Conservation (phyloP, 2,113 vertebrate species). For the Melanostigma gelatinosum region DNA sequence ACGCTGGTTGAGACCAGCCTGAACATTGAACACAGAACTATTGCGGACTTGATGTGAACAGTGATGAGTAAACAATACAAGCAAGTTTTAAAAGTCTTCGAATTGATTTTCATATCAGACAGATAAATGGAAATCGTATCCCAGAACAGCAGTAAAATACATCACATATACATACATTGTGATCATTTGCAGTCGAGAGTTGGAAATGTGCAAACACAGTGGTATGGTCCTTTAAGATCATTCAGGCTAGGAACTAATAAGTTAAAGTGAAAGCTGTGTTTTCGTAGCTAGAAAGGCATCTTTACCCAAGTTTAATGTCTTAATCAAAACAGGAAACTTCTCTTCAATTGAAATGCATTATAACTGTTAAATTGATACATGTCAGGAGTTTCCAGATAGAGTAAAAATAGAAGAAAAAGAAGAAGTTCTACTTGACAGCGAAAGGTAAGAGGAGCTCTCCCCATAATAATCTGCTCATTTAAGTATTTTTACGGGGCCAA, state of each 20-base stretch:
- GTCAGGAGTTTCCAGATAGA: not conserved
- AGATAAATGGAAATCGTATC: not conserved
- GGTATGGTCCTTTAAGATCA: not conserved
- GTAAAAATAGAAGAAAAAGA: slow-evolving; percentile 2
- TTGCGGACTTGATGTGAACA: not conserved
- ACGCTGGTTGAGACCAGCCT: not conserved
- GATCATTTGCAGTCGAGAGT: not conserved
- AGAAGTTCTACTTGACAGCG: not conserved
- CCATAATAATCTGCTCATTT: slow-evolving; percentile 66
- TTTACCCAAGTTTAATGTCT: not conserved
- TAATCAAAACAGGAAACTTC: not conserved
- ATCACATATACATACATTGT: not conserved
- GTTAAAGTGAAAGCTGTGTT: not conserved
- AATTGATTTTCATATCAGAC: not conserved
- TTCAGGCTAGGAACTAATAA: not conserved
- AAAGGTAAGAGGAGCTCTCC: slow-evolving; percentile 25
- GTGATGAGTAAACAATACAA: not conserved
- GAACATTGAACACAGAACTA: too few species aligned
- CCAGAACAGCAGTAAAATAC: not conserved
- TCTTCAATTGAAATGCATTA: not conserved
- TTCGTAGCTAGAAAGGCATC: not conserved
- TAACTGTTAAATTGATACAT: not conserved
- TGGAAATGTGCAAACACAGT: not conserved
- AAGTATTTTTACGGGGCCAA: slow-evolving; percentile 75
- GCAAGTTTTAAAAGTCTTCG: not conserved